These are phyloP conservation scores for Drosophila neocordata DNA, from an alignment of 1,140 invertebrate genomes.

Conservation along the genomic window DNA sequence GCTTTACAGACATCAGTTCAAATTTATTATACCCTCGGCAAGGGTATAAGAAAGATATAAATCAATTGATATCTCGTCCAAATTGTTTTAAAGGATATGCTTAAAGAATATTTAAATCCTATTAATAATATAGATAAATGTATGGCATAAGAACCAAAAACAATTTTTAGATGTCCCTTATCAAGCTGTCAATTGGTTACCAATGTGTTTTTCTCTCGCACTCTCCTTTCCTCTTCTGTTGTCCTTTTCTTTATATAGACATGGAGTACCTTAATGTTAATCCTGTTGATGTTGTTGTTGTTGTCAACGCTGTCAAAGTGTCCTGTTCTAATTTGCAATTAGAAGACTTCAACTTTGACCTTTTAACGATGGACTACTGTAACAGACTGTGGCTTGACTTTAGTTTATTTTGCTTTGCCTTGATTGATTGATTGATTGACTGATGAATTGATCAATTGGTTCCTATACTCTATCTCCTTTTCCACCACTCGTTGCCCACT, in stretches of 20 bases:
- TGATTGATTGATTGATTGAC: constrained; percentile 49
- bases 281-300: constrained; percentile 24
- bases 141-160: neutral
- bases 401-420: neutral
- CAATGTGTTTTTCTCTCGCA: neutral
- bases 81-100: too few species aligned
- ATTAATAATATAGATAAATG: too few species aligned
- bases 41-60: too few species aligned
- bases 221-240: neutral
- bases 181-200: neutral
- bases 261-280: neutral
- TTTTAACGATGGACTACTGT: constrained; percentile 3
- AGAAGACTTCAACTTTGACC: constrained; percentile 30
- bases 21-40: too few species aligned
- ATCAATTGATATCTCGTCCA: too few species aligned
- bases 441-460: neutral
- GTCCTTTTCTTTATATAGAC: neutral
- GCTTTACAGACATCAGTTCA: too few species aligned
- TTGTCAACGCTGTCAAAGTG: constrained; percentile 37
- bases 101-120: too few species aligned
- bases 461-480: neutral
- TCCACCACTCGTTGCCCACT: neutral
- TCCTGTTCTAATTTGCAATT: constrained; percentile 45
- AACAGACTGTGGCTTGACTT: neutral
- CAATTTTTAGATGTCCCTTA: neutral